phyloP scores from a whole-genome alignment of 1,140 invertebrate species.

The Drosophila obscura region DNA sequence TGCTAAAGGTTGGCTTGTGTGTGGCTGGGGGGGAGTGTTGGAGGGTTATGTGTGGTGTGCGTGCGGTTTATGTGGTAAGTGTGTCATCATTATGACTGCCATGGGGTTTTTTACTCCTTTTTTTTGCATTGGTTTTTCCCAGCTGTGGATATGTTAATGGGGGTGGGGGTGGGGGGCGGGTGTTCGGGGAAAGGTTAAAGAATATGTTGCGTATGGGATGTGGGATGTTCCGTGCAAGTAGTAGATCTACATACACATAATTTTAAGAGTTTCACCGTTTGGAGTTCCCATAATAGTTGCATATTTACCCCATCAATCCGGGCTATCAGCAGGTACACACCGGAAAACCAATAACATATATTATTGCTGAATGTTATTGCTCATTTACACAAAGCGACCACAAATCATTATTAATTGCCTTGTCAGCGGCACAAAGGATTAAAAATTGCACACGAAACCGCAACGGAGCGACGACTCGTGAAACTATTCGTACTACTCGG shows the following conservation, averaged over 20 bases:
- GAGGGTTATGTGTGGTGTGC: constrained; percentile 49
- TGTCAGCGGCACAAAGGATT: constrained; percentile 65
- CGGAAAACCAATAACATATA: too few relatives aligned
- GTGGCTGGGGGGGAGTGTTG: constrained; percentile 18
- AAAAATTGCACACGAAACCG: constrained; percentile 34
- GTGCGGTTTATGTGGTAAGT: constrained; percentile 79
- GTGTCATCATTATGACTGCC: constrained; percentile 77
- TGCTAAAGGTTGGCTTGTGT: constrained; percentile 7
- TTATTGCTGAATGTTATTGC: not conserved
- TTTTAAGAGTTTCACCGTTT: too few relatives aligned
- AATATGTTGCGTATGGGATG: too few relatives aligned
- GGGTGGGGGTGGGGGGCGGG: not conserved
- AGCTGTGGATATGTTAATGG: constrained; percentile 4
- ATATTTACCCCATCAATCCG: too few relatives aligned
- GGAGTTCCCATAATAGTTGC: too few relatives aligned
- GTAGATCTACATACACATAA: not conserved
- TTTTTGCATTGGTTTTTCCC: constrained; percentile 36
- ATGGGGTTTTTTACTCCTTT: constrained; percentile 42
- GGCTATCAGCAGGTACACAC: too few relatives aligned
- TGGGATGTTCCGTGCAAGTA: too few relatives aligned
- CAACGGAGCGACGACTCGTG: constrained; percentile 20
- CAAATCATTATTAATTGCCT: constrained; percentile 52
- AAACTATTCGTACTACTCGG: not conserved
- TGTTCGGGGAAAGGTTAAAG: not conserved
- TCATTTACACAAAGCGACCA: constrained; percentile 42